phyloP scores from a whole-genome alignment of 2,797 vertebrate genomes.

The Pipistrellus nathusii region DNA sequence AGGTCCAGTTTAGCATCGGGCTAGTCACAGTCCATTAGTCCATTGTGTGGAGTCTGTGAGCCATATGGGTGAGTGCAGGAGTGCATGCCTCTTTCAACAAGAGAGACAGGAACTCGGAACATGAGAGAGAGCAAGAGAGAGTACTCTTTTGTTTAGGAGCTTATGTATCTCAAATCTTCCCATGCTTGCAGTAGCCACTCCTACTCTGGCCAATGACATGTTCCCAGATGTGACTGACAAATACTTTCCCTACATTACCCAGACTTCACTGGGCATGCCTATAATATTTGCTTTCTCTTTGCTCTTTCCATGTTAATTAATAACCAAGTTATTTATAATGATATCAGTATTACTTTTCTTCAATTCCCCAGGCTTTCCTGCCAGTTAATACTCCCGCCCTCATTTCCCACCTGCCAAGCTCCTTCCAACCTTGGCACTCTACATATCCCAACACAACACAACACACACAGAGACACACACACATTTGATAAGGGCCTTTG shows the following conservation, averaged over 20 bases:
- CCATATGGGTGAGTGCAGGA: background rate
- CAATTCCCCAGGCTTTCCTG: background rate
- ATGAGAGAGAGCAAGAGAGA: background rate
- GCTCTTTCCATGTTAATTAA: background rate
- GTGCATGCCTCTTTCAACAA: background rate
- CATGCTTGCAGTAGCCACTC: background rate
- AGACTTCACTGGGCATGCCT: background rate
- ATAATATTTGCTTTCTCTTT: background rate
- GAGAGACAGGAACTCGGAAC: background rate
- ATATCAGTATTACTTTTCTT: background rate
- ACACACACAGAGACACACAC: too few species aligned
- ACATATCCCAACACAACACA: background rate
- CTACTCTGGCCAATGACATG: background rate
- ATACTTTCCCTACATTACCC: background rate
- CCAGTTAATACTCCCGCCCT: accelerated
- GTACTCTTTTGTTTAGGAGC: background rate
- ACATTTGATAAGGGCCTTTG: background rate
- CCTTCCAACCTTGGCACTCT: background rate
- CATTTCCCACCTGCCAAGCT: background rate
- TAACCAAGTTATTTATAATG: background rate
- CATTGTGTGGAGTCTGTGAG: background rate
- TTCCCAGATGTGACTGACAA: background rate
- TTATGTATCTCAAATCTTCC: background rate
- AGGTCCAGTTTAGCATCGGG: background rate
- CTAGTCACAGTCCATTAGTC: background rate